These are phyloP conservation scores for Notechis scutatus DNA, from an alignment of 2,113 vertebrate genomes.

Conservation along the genomic window DNA sequence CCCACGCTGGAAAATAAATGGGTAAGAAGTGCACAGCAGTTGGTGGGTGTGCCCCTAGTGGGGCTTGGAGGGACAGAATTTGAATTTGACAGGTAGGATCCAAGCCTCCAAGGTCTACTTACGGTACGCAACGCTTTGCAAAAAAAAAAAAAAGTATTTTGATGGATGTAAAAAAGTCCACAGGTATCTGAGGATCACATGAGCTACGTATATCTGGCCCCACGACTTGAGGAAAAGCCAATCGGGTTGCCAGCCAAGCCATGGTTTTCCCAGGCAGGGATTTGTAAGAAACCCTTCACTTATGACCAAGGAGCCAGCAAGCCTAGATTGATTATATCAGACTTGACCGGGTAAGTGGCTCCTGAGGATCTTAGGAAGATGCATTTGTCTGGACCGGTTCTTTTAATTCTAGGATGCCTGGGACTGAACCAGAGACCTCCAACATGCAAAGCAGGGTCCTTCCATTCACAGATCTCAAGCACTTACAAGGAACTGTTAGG, in stretches of 20 bases:
- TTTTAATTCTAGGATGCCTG: neutral
- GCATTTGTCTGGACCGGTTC: neutral
- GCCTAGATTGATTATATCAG: neutral
- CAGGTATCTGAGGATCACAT: neutral
- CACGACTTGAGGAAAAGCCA: neutral
- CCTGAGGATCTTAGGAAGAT: neutral
- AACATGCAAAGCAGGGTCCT: neutral
- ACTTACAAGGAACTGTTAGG: constrained; percentile 90
- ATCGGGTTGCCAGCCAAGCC: neutral
- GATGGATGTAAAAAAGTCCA: neutral
- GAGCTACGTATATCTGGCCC: too few relatives aligned
- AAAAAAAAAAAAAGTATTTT: neutral
- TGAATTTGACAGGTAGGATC: neutral
- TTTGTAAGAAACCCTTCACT: neutral
- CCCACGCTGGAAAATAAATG: neutral
- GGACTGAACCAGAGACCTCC: neutral
- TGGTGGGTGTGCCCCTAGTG: neutral
- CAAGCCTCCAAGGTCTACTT: neutral
- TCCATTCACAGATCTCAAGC: constrained; percentile 38
- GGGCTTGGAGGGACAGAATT: neutral
- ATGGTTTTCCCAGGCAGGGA: neutral
- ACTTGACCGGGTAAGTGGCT: neutral
- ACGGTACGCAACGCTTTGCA: neutral
- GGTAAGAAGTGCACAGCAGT: neutral
- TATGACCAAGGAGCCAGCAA: neutral